A percentile compares a stretch with the other conserved stretches of the same genome.
phyloP scores from a whole-genome alignment of 2,797 vertebrate species.

The Philypnodon macrostomus region DNA sequence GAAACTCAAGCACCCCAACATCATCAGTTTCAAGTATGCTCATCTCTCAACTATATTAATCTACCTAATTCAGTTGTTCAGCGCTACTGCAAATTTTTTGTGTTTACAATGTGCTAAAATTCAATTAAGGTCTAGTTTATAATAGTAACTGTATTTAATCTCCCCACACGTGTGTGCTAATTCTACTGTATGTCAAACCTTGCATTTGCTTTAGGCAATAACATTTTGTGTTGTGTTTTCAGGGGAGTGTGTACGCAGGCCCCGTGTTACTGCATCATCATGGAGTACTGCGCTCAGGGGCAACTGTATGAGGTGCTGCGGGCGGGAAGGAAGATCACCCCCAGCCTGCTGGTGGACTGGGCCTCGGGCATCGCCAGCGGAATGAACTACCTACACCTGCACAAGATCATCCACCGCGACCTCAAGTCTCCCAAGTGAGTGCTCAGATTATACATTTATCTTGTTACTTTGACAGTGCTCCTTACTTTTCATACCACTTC shows the following conservation, averaged over 20 bases:
- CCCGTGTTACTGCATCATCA: conserved; percentile 97
- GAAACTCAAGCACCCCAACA: conserved; percentile 97
- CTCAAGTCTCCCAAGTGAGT: conserved; percentile 99
- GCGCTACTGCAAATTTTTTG: no score
- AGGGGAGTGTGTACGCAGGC: conserved; percentile 98
- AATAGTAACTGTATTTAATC: no score
- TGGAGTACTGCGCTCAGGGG: conserved; percentile 98
- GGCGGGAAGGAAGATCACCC: conserved; percentile 90
- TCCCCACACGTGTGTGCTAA: no score
- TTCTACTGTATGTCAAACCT: no score
- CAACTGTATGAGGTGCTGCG: conserved; percentile 96
- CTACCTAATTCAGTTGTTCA: no score
- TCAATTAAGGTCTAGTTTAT: no score
- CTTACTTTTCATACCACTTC: no score
- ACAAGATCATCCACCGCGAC: conserved; percentile 99
- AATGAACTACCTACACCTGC: conserved; percentile 98
- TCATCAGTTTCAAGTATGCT: conserved; percentile 96
- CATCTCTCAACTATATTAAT: no score
- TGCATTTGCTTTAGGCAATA: no score
- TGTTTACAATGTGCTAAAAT: no score
- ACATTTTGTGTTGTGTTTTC: conserved; percentile 12
- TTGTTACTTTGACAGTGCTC: no score
- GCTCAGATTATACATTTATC: no score
- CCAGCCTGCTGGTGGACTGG: conserved; percentile 94
- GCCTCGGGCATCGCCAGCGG: conserved; percentile 95